Evolutionary conservation across 35 echinoderm and acorn worm genomes (phyloP), one percentile per base, ranked within the genome.

Genomic region (Apostichopus japonicus): DNA sequence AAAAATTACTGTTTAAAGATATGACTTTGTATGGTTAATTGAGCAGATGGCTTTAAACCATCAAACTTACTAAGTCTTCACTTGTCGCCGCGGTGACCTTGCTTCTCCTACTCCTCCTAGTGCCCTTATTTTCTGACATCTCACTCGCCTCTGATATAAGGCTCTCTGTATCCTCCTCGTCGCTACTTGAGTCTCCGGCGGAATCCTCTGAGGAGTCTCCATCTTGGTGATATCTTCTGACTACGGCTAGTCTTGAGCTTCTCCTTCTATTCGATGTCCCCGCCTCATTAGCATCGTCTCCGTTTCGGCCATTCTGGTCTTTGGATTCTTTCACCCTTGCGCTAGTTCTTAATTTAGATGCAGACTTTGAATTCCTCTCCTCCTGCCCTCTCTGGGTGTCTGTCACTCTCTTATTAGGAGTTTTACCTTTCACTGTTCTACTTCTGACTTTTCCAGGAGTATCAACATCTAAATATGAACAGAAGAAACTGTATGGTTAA

Each of bases 191-290:
- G 56, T 54, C 58, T 53, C 23, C 86, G 4, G 21, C 53, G 0
- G 86, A 87, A 24, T 79, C 73, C 4, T 73, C 55, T 7, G 79
- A 91, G 6, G 51, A 71, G 53, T 87, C 86, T 58, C 23, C 16
- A 10, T 9, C 56, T 27, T 87, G 56, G 21, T 23, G 0, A 19
- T 22, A 57, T 24, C 56, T 87, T 33, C 86, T 87, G 16, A 87
- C 86, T 23, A 63, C 56, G 8, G 86, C 86, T 16, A 87, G 4
- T 65, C 86, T 87, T 62, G 86, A 19, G 56, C 86, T 87, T 71
- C 86, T 62, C 24, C 87, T 93, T 21, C 62, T 91, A 17, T 59
- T 54, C 21, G 23, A 83, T 92, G 67, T 77, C 72, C 62, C 58
- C 70, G 44, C 94, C 19, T 15, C 63, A 9, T 44, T 44, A 44